Percentiles rank a stretch among this genome's conserved stretches.
Conservation (phyloP, 2,888 invertebrate genomes). For the Chorisops tibialis region DNA sequence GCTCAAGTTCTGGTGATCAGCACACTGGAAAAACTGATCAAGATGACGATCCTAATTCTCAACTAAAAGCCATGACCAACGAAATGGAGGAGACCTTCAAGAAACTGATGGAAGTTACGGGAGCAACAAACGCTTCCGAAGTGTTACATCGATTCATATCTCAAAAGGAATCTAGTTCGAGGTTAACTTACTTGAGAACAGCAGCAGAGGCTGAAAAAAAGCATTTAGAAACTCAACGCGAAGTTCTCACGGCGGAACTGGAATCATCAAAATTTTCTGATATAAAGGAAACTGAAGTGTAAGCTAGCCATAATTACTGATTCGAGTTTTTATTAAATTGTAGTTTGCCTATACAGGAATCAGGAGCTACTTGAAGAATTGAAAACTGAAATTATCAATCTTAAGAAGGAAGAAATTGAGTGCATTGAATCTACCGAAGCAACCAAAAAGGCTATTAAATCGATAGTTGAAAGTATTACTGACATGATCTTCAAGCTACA, state of each 20-base stretch:
- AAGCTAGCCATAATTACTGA: constrained; percentile 42
- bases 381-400: constrained; percentile 58
- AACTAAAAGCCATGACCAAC: constrained; percentile 43
- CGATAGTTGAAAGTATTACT: constrained; percentile 47
- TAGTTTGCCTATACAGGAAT: constrained; percentile 55
- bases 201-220: constrained; percentile 73
- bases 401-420: constrained; percentile 51
- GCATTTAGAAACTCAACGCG: constrained; percentile 63
- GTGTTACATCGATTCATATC: constrained; percentile 70
- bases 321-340: neutral
- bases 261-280: constrained; percentile 77
- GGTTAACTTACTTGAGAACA: constrained; percentile 66
- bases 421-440: constrained; percentile 48
- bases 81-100: constrained; percentile 67
- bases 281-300: constrained; percentile 78
- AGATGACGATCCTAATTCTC: constrained; percentile 46
- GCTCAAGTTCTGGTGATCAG: constrained; percentile 54
- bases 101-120: constrained; percentile 72
- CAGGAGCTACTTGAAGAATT: constrained; percentile 67
- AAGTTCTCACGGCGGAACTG: constrained; percentile 63
- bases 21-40: constrained; percentile 47
- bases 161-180: constrained; percentile 69
- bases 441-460: constrained; percentile 44
- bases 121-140: constrained; percentile 70
- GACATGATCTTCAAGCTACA: constrained; percentile 52